A percentile compares a stretch with the other conserved stretches of the same genome.
Evolutionary conservation across 2,888 invertebrate genomes (phyloP).

Genomic region (Embidobia sp.): DNA sequence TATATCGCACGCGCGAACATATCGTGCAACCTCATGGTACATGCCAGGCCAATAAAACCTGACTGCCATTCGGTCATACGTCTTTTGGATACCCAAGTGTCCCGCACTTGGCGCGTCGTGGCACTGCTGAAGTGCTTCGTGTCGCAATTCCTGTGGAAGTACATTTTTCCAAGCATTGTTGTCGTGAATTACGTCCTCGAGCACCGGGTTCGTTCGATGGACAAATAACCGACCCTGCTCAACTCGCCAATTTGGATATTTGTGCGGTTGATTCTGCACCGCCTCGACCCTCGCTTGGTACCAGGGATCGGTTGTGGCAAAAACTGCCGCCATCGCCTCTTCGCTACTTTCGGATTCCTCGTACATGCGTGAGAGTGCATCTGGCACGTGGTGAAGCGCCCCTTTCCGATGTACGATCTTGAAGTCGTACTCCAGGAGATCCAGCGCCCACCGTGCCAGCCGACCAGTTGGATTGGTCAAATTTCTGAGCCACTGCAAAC

Average conservation of each 20-base stretch:
- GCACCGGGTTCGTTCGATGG: background rate
- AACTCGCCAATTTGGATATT: background rate
- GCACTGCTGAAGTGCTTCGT: background rate
- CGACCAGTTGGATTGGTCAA: constrained; percentile 63
- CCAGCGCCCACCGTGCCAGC: constrained; percentile 32
- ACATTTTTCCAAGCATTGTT: constrained; percentile 10
- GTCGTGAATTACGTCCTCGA: background rate
- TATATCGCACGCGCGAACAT: background rate
- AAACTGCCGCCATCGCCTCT: too few relatives aligned
- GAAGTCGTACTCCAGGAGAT: too few relatives aligned
- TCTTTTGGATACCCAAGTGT: constrained; percentile 1
- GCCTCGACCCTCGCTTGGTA: background rate
- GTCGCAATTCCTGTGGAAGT: background rate
- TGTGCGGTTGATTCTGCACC: background rate
- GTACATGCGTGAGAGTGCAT: too few relatives aligned
- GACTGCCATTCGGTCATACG: constrained; percentile 1
- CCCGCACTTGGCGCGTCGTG: background rate
- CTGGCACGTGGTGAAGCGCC: constrained; percentile 14
- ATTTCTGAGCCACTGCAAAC: constrained; percentile 63
- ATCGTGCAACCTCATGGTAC: constrained; percentile 16
- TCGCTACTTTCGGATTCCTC: too few relatives aligned
- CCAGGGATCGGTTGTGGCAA: too few relatives aligned
- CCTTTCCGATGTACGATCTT: constrained; percentile 6
- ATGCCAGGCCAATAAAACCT: constrained; percentile 8
- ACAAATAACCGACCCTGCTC: background rate